Percentiles rank a stretch among this genome's conserved stretches.
Conservation (phyloP, 2,888 invertebrate genomes). For the Catocala fraxini region DNA sequence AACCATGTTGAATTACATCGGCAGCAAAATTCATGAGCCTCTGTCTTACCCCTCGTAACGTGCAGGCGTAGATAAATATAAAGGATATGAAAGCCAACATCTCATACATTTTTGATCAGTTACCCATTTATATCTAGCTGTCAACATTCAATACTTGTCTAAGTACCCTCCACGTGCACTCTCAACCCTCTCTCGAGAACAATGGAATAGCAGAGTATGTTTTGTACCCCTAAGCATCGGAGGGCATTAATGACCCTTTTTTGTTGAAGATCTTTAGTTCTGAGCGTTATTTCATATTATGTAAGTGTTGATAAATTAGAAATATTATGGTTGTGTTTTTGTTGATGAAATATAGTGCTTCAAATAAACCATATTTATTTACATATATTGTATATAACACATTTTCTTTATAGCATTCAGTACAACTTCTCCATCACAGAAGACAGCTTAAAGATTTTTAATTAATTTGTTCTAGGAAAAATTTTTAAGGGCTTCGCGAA, state of each 20-base stretch:
- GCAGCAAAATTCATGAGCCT: too few species aligned
- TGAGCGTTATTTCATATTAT: conserved; percentile 17
- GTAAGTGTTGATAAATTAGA: conserved; percentile 1
- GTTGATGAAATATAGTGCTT: background rate
- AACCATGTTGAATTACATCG: too few species aligned
- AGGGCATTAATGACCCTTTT: conserved; percentile 49
- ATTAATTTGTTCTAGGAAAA: too few species aligned
- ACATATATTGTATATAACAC: too few species aligned
- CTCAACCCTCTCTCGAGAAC: conserved; percentile 39
- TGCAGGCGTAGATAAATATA: too few species aligned
- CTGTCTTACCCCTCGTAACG: too few species aligned
- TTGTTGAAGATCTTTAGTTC: conserved; percentile 19
- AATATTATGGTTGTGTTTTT: background rate
- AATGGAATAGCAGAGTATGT: conserved; percentile 26
- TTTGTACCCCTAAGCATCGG: conserved; percentile 31
- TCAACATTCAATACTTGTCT: conserved; percentile 32
- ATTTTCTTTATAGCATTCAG: too few species aligned
- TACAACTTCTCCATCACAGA: too few species aligned
- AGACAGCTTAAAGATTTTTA: too few species aligned
- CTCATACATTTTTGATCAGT: conserved; percentile 12
- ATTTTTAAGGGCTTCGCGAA: too few species aligned
- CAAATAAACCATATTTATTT: too few species aligned
- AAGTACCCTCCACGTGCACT: conserved; percentile 35
- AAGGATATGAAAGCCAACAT: background rate
- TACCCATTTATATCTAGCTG: background rate